Evolutionary conservation across 2,113 vertebrate species (phyloP), one percentile per base, ranked within the genome.

Genomic region (Limanda limanda): DNA sequence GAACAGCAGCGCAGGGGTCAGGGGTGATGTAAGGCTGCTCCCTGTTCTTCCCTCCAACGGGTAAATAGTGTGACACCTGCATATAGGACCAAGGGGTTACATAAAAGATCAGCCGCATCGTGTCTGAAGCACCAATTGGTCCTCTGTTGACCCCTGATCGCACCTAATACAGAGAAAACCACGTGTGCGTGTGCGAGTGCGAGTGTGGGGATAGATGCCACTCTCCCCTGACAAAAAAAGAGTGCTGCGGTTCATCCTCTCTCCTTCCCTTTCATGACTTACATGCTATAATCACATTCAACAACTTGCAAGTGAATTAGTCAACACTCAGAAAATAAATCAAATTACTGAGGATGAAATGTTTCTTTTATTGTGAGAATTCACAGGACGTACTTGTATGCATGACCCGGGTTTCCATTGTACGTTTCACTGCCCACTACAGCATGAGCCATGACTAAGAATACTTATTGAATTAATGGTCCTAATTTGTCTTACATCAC

Each of bases 221-320:
- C 75, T 78, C 48, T 48, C 13, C 60, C 68, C 56, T 77, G 68
- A 76, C 68, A 71, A 76, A 71, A 76, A 75, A 84, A 83, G 2
- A 71, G 23, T 67, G 71, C 67, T 48, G 31, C 58, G 71, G 47
- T 81, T 79, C 64, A 75, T 77, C 71, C 68, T 54, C 55, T 71
- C 66, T 10, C 69, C 66, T 62, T 62, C 66, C 76, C 73, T 63
- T 18, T 60, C 82, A 74, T 87, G 82, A 78, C 71, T 78, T 79
- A 77, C 79, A 62, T 23, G 12, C 15, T 54, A 1, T 86, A 81
- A 84, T 85, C 77, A 74, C 61, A 90, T 90, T 86, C 70, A 68
- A 42, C 45, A 70, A 37, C 14, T 54, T 59, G 42, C 83, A 88
- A 91, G 78, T 79, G 71, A 87, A 88, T 87, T 87, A 82, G 77